Evolutionary conservation across 2,113 vertebrate genomes (phyloP), one percentile per base, ranked within the genome.

Genomic region (Setophaga coronata): DNA sequence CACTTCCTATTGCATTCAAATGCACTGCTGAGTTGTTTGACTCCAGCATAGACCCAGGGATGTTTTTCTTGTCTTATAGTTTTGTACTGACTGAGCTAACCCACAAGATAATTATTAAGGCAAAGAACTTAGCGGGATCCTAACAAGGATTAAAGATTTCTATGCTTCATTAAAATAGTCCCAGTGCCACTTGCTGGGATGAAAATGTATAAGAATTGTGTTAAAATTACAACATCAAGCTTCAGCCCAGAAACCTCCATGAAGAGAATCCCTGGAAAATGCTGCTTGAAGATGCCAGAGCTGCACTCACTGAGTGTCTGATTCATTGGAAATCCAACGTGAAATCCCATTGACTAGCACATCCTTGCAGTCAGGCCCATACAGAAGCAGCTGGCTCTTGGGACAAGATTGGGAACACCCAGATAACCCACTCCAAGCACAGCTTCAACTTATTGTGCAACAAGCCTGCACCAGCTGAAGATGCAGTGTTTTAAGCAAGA

Each of bases 1-100:
- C 71, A 91, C 85, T 96, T 96, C 85, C 94, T 82, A 86, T 86
- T 96, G 91, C 80, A 67, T 93, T 88, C 67, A 93, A 70, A 88
- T 67, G n/a, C 54, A 79, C 70, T 87, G 60, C 85, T 85, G 85
- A 83, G 79, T 72, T 94, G 88, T 71, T 92, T 81, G 88, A 87
- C 74, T 91, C 82, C 86, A 90, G 60, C 24, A 58, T 38, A 64
- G 34, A 67, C 45, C 54, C 45, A 45, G 40, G 38, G 74, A 84
- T 93, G 58, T 73, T 92, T 95, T 94, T 80, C 71, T 97, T 93
- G 85, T 91, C 89, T 87, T 94, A 81, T 2, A 95, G 77, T 85
- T 94, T 77, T 51, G 34, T 74, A 89, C 29, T 57, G 47, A 72
- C 70, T 87, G 78, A 91, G 61, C 73, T 85, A 93, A 89, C 47